Evolutionary conservation across 2,888 invertebrate genomes (phyloP).

Genomic region (Trachelus iudaicus): DNA sequence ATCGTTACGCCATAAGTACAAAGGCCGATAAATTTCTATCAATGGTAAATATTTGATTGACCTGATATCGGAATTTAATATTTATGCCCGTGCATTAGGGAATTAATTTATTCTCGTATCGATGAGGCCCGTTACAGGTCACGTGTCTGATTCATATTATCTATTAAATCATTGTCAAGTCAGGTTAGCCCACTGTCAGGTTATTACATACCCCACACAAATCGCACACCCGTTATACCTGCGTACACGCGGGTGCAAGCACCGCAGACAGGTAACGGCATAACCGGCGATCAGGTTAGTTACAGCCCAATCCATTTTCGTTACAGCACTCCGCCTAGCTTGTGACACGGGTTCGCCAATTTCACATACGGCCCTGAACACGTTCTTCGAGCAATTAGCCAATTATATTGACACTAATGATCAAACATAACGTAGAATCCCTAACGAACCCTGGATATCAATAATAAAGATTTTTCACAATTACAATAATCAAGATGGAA

Average conservation of each 20-base stretch:
- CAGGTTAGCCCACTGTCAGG: slow-evolving; percentile 15
- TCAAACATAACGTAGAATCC: not conserved
- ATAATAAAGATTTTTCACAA: not conserved
- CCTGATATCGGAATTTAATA: not conserved
- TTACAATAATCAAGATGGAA: not conserved
- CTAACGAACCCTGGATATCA: not conserved
- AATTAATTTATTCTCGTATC: not conserved
- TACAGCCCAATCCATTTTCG: slow-evolving; percentile 22
- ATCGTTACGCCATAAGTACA: not conserved
- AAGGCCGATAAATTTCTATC: not conserved
- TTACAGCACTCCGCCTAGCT: slow-evolving; percentile 11
- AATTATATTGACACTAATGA: not conserved
- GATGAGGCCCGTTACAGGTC: not conserved
- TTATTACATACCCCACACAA: not conserved
- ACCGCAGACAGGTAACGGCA: slow-evolving; percentile 4
- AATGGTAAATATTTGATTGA: not conserved
- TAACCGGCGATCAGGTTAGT: slow-evolving; percentile 22
- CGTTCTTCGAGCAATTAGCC: slow-evolving; percentile 4
- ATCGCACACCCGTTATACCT: not conserved
- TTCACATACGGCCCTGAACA: not conserved
- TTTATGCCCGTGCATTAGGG: not conserved
- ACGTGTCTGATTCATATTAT: not conserved
- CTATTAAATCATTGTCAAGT: slow-evolving; percentile 17
- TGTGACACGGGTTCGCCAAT: slow-evolving; percentile 7
- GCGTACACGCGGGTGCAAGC: slow-evolving; percentile 10